Evolutionary conservation across 2,113 vertebrate species (phyloP).

Genomic region (Pterocles gutturalis): DNA sequence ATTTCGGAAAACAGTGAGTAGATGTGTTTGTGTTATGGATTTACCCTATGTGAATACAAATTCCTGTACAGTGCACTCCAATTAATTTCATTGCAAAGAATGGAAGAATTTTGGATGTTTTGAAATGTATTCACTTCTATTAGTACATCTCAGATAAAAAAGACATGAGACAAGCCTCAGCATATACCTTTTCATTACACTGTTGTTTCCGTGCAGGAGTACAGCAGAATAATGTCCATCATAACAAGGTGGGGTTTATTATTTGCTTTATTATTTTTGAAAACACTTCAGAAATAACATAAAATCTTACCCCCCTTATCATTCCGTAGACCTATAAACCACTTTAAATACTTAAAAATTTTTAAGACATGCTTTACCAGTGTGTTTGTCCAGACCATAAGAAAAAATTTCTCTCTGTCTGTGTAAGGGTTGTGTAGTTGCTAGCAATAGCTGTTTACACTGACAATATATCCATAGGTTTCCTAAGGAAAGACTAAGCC

Average conservation of each 20-base stretch:
- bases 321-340: background rate
- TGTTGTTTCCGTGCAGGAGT: background rate
- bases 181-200: background rate
- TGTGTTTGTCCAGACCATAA: background rate
- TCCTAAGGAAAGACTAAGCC: slow-evolving; percentile 6
- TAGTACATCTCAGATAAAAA: background rate
- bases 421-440: slow-evolving; percentile 9
- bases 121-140: background rate
- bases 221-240: background rate
- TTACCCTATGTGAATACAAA: background rate
- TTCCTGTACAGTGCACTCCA: background rate
- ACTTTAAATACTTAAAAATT: background rate
- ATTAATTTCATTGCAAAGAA: background rate
- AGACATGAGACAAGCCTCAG: accelerated
- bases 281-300: background rate
- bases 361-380: background rate
- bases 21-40: background rate
- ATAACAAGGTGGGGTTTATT: background rate
- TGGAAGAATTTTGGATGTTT: background rate
- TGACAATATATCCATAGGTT: background rate
- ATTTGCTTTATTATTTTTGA: background rate
- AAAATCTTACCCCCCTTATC: background rate
- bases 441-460: slow-evolving; percentile 4
- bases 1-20: background rate
- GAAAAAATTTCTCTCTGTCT: background rate